A percentile compares a stretch with the other conserved stretches of the same genome.
phyloP scores from a whole-genome alignment of 2,888 invertebrate genomes.

The Meandrusa payeni region DNA sequence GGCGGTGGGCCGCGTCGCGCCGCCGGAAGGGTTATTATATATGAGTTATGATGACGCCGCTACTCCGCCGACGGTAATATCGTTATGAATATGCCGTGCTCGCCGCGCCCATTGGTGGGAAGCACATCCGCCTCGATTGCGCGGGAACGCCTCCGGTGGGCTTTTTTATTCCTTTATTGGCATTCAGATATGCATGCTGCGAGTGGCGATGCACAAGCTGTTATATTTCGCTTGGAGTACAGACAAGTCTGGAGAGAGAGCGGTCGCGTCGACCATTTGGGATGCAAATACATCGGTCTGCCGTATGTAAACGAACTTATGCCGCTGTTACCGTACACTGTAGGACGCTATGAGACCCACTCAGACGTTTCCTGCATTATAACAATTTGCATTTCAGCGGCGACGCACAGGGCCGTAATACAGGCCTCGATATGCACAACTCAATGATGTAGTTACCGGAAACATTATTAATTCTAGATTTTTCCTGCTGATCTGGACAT shows the following conservation, averaged over 20 bases:
- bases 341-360: slow-evolving; percentile 76
- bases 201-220: slow-evolving; percentile 76
- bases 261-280: slow-evolving; percentile 73
- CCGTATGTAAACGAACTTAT: slow-evolving; percentile 80
- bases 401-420: slow-evolving; percentile 32
- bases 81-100: slow-evolving; percentile 79
- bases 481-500: slow-evolving; percentile 6
- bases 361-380: slow-evolving; percentile 81
- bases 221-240: slow-evolving; percentile 74
- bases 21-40: slow-evolving; percentile 78
- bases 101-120: slow-evolving; percentile 75
- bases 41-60: slow-evolving; percentile 81
- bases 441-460: slow-evolving; percentile 11
- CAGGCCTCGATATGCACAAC: slow-evolving; percentile 10
- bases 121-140: slow-evolving; percentile 72
- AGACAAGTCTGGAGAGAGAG: slow-evolving; percentile 69
- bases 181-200: slow-evolving; percentile 79
- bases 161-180: slow-evolving; percentile 79
- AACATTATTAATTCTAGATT: slow-evolving; percentile 13
- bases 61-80: slow-evolving; percentile 76
- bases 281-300: slow-evolving; percentile 77
- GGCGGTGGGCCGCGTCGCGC: slow-evolving; percentile 54
- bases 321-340: slow-evolving; percentile 74
- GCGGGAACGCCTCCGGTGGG: slow-evolving; percentile 75
- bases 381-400: slow-evolving; percentile 78